Base-by-base conservation (phyloP, 2,797 vertebrate genomes). In the Geotrypetes seraphini region DNA sequence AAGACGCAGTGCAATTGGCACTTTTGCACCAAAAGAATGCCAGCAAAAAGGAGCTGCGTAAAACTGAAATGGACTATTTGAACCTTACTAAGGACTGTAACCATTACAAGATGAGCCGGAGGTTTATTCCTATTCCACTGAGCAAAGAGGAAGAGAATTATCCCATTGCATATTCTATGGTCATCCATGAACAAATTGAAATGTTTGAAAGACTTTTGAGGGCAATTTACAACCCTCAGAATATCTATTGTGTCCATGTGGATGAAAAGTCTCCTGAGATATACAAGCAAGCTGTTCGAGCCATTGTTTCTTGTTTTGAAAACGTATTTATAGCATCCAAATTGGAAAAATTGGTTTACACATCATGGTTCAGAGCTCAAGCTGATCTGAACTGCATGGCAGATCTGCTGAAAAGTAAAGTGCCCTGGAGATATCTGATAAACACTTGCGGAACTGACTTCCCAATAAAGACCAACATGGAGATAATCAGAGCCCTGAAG, bases 351-450 rank as follows among this genome's bases (percentile, higher is more conserved):
- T 13, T n/a, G n/a, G n/a, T n/a, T n/a, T 90, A 92, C 4, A 80
- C 86, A 2, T 85, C 87, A 1, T 92, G 89, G 89, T 83, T 69
- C 22, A 49, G 88, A 31, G 86, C 91, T 3, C 86, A 91, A 60
- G 90, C 88, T 0, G 88, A 91, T 38, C 45, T 91, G 22, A 91
- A 91, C 60, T 91, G 88, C 38, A 91, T 92, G 80, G 43, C 78
- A 19, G 85, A 89, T 26, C 63, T 92, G 22, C 43, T 87, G 10
- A 53, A 43, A 12, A 84, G 76, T 7, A n/a, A 32, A 0, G 52
- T 90, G n/a, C 57, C 43, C 1, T 92, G 90, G 89, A 84, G 24
- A 28, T 91, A 91, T 52, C 53, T 92, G 12, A 65, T 92, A 1
- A 91, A 91, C 44, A 90, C 86, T 1, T 90, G 86, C 1, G 88